Conservation (phyloP, 2,113 vertebrate genomes). For the Lophotis ruficrista region DNA sequence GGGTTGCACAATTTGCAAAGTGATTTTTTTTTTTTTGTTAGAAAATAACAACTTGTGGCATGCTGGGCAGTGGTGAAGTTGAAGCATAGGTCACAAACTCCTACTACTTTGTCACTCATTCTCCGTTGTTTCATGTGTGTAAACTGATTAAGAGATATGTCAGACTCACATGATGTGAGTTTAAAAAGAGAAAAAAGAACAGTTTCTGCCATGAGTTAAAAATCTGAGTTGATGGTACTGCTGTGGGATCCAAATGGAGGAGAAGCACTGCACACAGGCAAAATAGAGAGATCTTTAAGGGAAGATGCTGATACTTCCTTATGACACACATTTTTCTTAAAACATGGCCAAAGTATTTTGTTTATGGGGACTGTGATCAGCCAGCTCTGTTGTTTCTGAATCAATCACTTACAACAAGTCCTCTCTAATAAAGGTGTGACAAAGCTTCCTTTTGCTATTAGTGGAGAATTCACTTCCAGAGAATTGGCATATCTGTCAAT, state of each 20-base stretch:
- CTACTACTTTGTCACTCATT: neutral
- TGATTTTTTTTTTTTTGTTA: neutral
- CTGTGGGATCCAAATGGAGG: neutral
- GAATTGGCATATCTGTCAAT: conserved; percentile 12
- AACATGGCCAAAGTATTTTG: neutral
- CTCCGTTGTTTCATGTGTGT: neutral
- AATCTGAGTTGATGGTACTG: neutral
- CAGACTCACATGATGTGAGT: neutral
- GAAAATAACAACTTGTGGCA: neutral
- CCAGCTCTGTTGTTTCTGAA: neutral
- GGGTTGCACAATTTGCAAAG: neutral
- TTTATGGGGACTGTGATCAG: neutral
- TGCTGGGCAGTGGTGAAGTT: neutral
- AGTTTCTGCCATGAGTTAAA: neutral
- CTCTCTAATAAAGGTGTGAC: neutral
- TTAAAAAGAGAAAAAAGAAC: neutral
- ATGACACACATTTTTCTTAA: neutral
- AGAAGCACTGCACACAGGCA: neutral
- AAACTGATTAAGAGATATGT: neutral
- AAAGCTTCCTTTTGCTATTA: conserved; percentile 18
- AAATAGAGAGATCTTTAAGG: neutral
- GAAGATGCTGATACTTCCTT: neutral
- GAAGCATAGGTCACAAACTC: neutral
- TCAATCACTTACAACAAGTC: neutral
- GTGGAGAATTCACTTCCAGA: neutral